A percentile compares a stretch with the other conserved stretches of the same genome.
Evolutionary conservation across 2,888 invertebrate genomes (phyloP).

Genomic region (Dioctria linearis): DNA sequence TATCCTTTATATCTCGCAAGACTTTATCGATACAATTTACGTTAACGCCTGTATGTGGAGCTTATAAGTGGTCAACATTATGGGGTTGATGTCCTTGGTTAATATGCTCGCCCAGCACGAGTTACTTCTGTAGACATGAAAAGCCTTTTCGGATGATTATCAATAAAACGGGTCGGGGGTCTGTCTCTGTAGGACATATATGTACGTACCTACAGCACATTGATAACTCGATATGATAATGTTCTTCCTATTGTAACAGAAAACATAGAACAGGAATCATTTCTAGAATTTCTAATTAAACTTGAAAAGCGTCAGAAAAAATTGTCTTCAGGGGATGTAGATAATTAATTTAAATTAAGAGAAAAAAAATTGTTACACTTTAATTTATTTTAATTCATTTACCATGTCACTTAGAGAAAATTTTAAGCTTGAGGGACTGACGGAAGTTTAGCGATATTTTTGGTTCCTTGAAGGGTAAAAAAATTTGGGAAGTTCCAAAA

Average conservation of each 20-base stretch:
- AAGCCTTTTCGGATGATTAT: slow-evolving; percentile 49
- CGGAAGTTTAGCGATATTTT: no score
- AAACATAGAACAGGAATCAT: background rate
- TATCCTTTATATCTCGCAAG: slow-evolving; percentile 33
- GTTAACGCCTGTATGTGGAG: slow-evolving; percentile 26
- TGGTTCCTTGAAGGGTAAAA: no score
- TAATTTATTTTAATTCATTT: background rate
- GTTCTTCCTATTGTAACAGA: background rate
- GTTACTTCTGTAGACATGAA: slow-evolving; percentile 57
- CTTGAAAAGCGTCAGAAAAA: background rate
- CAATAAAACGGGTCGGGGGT: slow-evolving; percentile 41
- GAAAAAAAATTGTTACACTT: background rate
- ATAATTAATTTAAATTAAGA: background rate
- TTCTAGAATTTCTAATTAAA: slow-evolving; percentile 5
- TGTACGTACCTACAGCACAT: slow-evolving; percentile 7
- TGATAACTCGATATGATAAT: slow-evolving; percentile 1
- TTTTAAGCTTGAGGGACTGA: background rate
- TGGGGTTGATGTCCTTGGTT: slow-evolving; percentile 52
- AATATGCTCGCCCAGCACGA: slow-evolving; percentile 50
- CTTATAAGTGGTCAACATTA: slow-evolving; percentile 55
- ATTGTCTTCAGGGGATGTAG: background rate
- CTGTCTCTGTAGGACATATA: no score
- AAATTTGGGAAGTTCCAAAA: no score
- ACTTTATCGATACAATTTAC: slow-evolving; percentile 46
- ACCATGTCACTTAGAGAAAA: background rate